phyloP scores from a whole-genome alignment of 1,140 invertebrate genomes.

The Euwallacea fornicatus region DNA sequence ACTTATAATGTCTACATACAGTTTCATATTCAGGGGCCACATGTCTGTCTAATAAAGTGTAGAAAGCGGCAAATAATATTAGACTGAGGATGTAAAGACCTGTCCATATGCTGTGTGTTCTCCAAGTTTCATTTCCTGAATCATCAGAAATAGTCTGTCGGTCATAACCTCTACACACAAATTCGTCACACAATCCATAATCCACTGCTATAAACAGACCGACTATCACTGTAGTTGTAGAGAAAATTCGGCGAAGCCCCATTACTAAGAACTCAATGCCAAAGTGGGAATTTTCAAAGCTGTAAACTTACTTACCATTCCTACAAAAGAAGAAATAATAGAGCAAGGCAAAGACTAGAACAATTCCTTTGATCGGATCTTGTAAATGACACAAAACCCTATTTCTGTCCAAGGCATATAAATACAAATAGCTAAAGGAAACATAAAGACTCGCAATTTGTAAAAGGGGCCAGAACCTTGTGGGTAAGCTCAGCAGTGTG shows the following conservation, averaged over 20 bases:
- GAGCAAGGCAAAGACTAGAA: constrained; percentile 60
- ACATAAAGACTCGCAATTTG: constrained; percentile 42
- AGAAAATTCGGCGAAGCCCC: constrained; percentile 62
- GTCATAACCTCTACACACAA: constrained; percentile 60
- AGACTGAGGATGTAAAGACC: constrained; percentile 59
- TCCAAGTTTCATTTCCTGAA: constrained; percentile 56
- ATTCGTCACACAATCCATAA: constrained; percentile 64
- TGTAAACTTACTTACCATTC: constrained; percentile 58
- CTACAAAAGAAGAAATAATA: constrained; percentile 65
- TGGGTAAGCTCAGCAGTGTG: constrained; percentile 41
- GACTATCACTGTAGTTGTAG: constrained; percentile 61
- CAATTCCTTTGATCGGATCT: constrained; percentile 62
- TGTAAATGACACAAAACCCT: constrained; percentile 63
- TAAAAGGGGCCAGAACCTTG: constrained; percentile 40
- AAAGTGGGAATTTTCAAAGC: background rate
- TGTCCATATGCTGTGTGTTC: constrained; percentile 60
- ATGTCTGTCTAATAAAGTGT: constrained; percentile 56
- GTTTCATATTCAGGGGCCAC: constrained; percentile 26
- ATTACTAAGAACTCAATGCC: constrained; percentile 57
- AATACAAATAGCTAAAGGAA: constrained; percentile 42
- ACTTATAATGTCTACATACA: constrained; percentile 13
- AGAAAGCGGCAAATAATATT: constrained; percentile 58
- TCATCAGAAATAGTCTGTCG: constrained; percentile 52
- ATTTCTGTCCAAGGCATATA: constrained; percentile 49
- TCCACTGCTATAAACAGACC: constrained; percentile 65